phyloP scores from a whole-genome alignment of 2,113 vertebrate genomes.

The Scytalopus superciliaris region DNA sequence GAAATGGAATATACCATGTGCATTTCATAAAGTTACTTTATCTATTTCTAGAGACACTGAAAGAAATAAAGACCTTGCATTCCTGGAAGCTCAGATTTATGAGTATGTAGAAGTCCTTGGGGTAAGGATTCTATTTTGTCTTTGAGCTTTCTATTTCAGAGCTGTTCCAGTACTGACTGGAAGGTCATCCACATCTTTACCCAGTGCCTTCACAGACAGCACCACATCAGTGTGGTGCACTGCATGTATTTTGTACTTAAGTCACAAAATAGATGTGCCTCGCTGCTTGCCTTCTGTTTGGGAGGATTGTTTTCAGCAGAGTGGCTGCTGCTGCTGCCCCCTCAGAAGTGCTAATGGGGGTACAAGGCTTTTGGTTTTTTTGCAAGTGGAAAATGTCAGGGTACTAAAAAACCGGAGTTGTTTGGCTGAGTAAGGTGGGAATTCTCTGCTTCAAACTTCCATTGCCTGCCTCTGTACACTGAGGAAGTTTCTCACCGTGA shows the following conservation, averaged over 20 bases:
- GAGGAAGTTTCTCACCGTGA: neutral
- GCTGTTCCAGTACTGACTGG: neutral
- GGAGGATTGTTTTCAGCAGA: neutral
- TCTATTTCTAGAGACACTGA: constrained; percentile 88
- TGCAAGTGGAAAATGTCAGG: neutral
- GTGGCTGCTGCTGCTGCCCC: neutral
- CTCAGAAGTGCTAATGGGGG: neutral
- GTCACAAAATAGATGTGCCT: no score
- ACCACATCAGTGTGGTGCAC: neutral
- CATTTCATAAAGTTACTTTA: neutral
- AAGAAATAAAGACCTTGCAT: constrained; percentile 94
- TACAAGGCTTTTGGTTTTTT: neutral
- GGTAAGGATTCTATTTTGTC: constrained; percentile 75
- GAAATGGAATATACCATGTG: neutral
- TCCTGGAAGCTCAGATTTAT: constrained; percentile 96
- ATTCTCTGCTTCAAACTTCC: neutral
- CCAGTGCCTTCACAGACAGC: neutral
- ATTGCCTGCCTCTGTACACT: neutral
- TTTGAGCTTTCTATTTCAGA: neutral
- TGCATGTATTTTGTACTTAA: neutral
- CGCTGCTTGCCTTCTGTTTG: neutral
- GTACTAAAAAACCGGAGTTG: neutral
- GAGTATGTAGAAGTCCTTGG: constrained; percentile 96
- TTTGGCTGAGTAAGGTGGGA: neutral
- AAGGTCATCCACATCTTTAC: neutral